These are phyloP conservation scores for Terrapene triunguis DNA, from an alignment of 2,113 vertebrate species.

Conservation along the genomic window DNA sequence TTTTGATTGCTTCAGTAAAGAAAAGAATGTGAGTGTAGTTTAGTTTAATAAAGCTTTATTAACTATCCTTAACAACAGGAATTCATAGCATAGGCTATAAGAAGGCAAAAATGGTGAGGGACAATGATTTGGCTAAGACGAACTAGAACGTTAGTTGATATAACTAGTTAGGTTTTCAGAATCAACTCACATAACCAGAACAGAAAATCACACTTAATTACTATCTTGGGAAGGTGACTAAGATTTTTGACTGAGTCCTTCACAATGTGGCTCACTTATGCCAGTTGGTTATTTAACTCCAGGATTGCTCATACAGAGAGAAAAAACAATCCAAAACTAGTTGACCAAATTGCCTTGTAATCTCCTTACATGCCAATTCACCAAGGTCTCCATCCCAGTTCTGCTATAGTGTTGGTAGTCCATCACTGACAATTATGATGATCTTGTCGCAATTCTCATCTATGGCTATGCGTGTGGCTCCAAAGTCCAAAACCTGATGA, in stretches of 20 bases:
- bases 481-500: too few species aligned
- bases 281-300: neutral
- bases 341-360: too few species aligned
- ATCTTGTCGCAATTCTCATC: too few species aligned
- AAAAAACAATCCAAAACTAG: too few species aligned
- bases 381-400: too few species aligned
- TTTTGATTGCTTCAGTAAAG: neutral
- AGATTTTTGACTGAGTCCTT: neutral
- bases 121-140: neutral
- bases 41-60: neutral
- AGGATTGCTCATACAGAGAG: neutral
- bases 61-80: neutral
- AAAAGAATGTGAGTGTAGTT: neutral
- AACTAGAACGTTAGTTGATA: neutral
- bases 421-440: too few species aligned
- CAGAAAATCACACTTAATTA: neutral
- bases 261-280: neutral
- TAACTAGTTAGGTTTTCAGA: neutral
- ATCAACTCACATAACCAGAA: neutral
- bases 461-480: too few species aligned
- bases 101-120: neutral
- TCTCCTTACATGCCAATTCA: too few species aligned
- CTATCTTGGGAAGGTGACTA: too few species aligned
- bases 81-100: neutral
- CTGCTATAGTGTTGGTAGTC: too few species aligned